phyloP scores from a whole-genome alignment of 2,797 vertebrate genomes.

The Erpetoichthys calabaricus region DNA sequence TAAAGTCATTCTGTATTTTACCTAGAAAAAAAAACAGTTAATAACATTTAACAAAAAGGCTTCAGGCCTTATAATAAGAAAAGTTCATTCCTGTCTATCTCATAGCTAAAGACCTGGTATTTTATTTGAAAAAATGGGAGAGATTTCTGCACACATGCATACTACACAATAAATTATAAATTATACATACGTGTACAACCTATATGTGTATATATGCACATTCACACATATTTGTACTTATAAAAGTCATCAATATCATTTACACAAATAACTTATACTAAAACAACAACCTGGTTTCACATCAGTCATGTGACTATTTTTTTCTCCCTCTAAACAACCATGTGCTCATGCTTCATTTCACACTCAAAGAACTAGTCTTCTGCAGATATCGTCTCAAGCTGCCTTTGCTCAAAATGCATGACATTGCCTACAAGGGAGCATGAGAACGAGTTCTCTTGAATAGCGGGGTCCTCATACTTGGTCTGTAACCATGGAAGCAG shows the following conservation, averaged over 20 bases:
- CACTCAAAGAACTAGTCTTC: constrained; percentile 64
- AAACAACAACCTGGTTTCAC: constrained; percentile 53
- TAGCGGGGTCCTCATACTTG: constrained; percentile 90
- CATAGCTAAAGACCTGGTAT: not conserved
- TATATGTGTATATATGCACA: not conserved
- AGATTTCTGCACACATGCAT: not conserved
- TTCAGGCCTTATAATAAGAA: constrained; percentile 45
- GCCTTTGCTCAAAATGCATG: constrained; percentile 82
- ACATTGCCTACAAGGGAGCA: constrained; percentile 86
- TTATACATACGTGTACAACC: no score
- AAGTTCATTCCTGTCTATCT: constrained; percentile 65
- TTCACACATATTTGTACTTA: not conserved
- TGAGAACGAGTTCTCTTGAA: constrained; percentile 91
- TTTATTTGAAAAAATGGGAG: constrained; percentile 1
- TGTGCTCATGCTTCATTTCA: constrained; percentile 78
- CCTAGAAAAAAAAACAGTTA: not conserved
- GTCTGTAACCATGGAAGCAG: constrained; percentile 99
- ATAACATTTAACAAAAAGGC: constrained; percentile 50
- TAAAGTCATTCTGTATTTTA: no score
- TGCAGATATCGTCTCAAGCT: constrained; percentile 69
- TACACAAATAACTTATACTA: constrained; percentile 30
- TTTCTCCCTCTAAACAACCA: constrained; percentile 55
- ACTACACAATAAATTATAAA: no score
- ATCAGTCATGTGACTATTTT: constrained; percentile 76
- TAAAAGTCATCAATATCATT: not conserved